These are phyloP conservation scores for Neodon shergylaensis DNA, from an alignment of 2,113 vertebrate species.

Conservation along the genomic window DNA sequence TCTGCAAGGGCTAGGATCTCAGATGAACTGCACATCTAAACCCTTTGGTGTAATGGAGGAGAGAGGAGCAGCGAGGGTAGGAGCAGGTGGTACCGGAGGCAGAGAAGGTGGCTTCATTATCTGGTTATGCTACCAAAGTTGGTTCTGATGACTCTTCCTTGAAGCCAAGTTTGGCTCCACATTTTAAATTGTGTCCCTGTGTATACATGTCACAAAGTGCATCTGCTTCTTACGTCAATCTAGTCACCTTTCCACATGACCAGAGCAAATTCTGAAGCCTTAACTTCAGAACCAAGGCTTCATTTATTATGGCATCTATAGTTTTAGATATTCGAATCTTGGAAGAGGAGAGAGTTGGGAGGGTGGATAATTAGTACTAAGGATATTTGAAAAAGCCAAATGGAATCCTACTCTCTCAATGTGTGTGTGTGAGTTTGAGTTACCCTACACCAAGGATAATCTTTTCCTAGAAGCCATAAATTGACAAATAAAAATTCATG, in stretches of 20 bases:
- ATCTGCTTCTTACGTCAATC: background rate
- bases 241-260: background rate
- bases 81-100: background rate
- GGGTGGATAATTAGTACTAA: background rate
- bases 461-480: background rate
- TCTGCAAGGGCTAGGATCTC: background rate
- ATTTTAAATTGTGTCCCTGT: background rate
- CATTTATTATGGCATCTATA: background rate
- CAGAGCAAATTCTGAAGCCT: constrained; percentile 3
- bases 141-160: background rate
- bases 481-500: background rate
- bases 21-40: background rate
- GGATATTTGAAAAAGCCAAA: background rate
- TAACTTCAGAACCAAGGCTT: background rate
- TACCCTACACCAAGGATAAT: background rate
- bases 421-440: background rate
- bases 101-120: background rate
- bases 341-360: background rate
- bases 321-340: background rate
- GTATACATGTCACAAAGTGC: background rate
- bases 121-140: background rate
- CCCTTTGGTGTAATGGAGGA: background rate
- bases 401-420: too few relatives aligned
- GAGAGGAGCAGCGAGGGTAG: background rate
- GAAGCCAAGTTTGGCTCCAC: background rate